Evolutionary conservation across 2,797 vertebrate species (phyloP).

Genomic region (Myiothlypis coronata): DNA sequence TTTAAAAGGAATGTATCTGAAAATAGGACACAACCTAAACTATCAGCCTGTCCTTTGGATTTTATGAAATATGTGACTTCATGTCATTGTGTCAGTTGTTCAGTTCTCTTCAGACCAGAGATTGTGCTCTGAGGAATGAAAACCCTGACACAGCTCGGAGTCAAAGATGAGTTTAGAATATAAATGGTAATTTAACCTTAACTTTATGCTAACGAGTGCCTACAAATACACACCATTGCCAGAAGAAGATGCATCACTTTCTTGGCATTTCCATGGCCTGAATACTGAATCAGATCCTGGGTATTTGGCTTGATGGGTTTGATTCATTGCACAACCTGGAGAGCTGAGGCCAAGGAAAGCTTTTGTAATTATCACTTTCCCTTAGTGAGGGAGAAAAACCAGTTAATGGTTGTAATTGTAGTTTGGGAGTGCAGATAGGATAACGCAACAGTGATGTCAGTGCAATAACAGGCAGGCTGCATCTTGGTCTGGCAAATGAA

Average conservation of each 20-base stretch:
- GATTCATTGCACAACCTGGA: constrained; percentile 64
- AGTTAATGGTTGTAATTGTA: not conserved
- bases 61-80: not conserved
- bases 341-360: constrained; percentile 81
- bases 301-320: constrained; percentile 66
- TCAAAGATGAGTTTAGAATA: not conserved
- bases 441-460: not conserved
- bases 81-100: not conserved
- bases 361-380: constrained; percentile 80
- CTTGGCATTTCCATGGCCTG: constrained; percentile 56
- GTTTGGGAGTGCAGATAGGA: not conserved
- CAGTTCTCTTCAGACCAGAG: not conserved
- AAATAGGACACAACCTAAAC: not conserved
- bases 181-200: not conserved
- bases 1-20: not conserved
- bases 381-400: constrained; percentile 55
- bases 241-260: not conserved
- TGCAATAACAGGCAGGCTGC: not conserved
- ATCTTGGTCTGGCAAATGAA: not conserved
- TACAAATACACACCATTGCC: not conserved
- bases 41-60: not conserved
- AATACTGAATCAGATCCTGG: constrained; percentile 79
- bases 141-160: not conserved
- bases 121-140: not conserved
- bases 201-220: not conserved